phyloP scores from a whole-genome alignment of 2,797 vertebrate species.

The Myripristis murdjan region DNA sequence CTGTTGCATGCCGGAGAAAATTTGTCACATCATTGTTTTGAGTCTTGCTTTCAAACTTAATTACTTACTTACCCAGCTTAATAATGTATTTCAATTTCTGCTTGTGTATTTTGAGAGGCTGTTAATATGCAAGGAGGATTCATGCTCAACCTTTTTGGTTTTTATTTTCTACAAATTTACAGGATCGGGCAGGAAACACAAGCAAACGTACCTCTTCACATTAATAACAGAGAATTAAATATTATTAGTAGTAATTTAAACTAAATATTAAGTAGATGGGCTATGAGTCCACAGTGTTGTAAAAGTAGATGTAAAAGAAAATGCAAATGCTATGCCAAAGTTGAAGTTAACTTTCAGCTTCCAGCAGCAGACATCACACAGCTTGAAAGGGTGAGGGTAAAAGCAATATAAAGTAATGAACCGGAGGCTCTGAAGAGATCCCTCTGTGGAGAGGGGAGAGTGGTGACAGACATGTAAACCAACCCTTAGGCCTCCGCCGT shows the following conservation, averaged over 20 bases:
- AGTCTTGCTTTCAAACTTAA: no score
- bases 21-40: no score
- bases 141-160: not conserved
- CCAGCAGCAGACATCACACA: constrained; percentile 30
- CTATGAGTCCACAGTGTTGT: not conserved
- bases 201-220: not conserved
- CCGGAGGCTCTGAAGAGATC: constrained; percentile 52
- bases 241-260: not conserved
- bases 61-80: no score
- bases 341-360: constrained; percentile 40
- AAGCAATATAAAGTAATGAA: constrained; percentile 50
- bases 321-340: constrained; percentile 7
- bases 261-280: not conserved
- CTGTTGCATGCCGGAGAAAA: no score
- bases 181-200: not conserved
- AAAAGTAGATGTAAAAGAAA: constrained; percentile 10
- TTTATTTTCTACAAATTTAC: not conserved
- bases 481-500: constrained; percentile 52
- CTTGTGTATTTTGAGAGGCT: no score
- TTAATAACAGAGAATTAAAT: not conserved
- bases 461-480: constrained; percentile 71
- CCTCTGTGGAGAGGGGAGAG: constrained; percentile 44
- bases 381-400: constrained; percentile 33
- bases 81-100: no score
- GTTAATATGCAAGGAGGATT: no score